Conservation (phyloP, 2,888 invertebrate genomes). For the Crematogaster levior region DNA sequence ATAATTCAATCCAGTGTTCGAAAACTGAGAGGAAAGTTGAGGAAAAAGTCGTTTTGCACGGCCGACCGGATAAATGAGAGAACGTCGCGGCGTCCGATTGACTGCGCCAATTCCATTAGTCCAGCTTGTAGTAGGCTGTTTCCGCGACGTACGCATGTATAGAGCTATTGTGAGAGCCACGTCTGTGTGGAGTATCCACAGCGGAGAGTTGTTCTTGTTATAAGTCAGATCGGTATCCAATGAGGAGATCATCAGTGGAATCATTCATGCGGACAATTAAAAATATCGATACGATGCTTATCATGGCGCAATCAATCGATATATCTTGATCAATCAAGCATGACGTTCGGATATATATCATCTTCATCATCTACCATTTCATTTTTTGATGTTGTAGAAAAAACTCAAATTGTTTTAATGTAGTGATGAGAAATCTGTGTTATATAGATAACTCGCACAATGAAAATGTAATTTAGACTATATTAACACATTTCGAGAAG, state of each 20-base stretch:
- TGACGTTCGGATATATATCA: conserved; percentile 21
- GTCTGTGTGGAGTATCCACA: conserved; percentile 13
- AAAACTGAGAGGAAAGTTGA: conserved; percentile 14
- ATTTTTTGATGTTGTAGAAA: neutral
- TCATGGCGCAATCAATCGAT: conserved; percentile 45
- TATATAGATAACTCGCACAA: too few species aligned
- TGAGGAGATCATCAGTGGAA: conserved; percentile 55
- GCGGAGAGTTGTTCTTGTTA: conserved; percentile 55
- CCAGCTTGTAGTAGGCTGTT: conserved; percentile 50
- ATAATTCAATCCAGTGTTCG: conserved; percentile 28
- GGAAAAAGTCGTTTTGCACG: conserved; percentile 33
- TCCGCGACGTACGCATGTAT: conserved; percentile 43
- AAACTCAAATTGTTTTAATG: neutral
- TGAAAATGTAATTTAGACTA: neutral
- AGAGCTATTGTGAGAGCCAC: conserved; percentile 32
- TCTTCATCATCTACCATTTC: neutral
- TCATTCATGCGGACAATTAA: conserved; percentile 69
- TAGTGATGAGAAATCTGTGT: neutral
- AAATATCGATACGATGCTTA: conserved; percentile 67
- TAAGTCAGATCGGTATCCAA: conserved; percentile 50
- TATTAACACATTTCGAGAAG: neutral
- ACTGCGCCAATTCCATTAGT: conserved; percentile 60
- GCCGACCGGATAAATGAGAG: conserved; percentile 34
- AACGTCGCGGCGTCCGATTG: conserved; percentile 47
- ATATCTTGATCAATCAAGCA: conserved; percentile 24